These are phyloP conservation scores for Macropodus opercularis DNA, from an alignment of 2,797 vertebrate species.

Conservation along the genomic window DNA sequence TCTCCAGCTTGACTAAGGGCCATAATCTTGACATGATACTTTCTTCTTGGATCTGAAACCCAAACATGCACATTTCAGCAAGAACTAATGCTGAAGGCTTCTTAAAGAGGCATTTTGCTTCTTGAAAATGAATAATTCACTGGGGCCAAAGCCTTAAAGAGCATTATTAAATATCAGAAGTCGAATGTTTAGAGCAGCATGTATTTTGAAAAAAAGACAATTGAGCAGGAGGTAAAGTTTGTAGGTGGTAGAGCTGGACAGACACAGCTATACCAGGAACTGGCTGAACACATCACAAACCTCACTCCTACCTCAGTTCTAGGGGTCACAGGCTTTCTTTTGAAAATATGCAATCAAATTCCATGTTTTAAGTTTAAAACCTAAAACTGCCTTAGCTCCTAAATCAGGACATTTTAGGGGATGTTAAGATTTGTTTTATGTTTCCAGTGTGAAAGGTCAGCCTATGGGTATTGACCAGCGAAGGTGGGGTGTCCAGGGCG, in stretches of 20 bases:
- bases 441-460: constrained; percentile 74
- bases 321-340: neutral
- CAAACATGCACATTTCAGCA: constrained; percentile 19
- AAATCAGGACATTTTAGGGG: constrained; percentile 64
- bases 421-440: constrained; percentile 73
- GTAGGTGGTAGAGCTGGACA: constrained; percentile 23
- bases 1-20: constrained; percentile 90
- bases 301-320: constrained; percentile 3
- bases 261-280: neutral
- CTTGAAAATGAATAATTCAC: neutral
- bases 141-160: constrained; percentile 2
- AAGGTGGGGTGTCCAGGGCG: constrained; percentile 64
- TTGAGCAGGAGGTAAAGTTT: constrained; percentile 20
- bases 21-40: constrained; percentile 93
- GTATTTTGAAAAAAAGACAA: constrained; percentile 11
- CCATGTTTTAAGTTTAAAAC: constrained; percentile 46
- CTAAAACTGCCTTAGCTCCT: constrained; percentile 17
- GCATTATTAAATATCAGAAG: constrained; percentile 16
- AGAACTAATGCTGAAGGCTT: neutral
- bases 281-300: constrained; percentile 4
- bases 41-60: constrained; percentile 90
- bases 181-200: constrained; percentile 15
- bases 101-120: constrained; percentile 1
- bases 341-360: constrained; percentile 12
- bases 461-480: constrained; percentile 74